These are phyloP conservation scores for Drosophila mayaguana DNA, from an alignment of 2,888 invertebrate genomes.

Conservation along the genomic window DNA sequence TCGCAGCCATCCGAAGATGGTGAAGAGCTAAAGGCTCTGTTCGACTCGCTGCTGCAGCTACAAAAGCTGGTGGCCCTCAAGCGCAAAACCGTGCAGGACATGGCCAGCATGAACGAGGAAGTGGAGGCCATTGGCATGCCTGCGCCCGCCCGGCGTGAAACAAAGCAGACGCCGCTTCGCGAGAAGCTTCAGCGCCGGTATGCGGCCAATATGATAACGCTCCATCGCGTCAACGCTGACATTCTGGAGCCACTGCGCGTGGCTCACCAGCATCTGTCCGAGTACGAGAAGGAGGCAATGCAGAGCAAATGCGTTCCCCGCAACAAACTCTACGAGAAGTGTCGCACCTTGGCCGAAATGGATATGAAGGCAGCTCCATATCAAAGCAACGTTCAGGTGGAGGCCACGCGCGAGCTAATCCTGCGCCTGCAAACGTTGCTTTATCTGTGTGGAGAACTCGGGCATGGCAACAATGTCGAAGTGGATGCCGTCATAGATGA, in stretches of 20 bases:
- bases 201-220: constrained; percentile 35
- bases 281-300: constrained; percentile 21
- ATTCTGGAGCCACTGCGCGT: constrained; percentile 42
- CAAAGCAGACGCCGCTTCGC: constrained; percentile 25
- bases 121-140: constrained; percentile 11
- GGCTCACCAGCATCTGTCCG: constrained; percentile 33
- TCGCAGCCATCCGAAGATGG: neutral
- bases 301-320: constrained; percentile 4
- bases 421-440: constrained; percentile 51
- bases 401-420: constrained; percentile 31
- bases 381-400: constrained; percentile 1
- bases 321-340: constrained; percentile 35
- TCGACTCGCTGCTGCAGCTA: constrained; percentile 45
- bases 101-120: constrained; percentile 47
- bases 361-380: constrained; percentile 35
- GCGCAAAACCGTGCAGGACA: constrained; percentile 39
- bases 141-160: constrained; percentile 37
- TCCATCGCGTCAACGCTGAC: constrained; percentile 52
- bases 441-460: constrained; percentile 44
- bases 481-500: constrained; percentile 37
- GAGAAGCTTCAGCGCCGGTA: constrained; percentile 50
- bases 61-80: constrained; percentile 38
- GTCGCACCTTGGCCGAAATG: constrained; percentile 49
- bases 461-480: constrained; percentile 33
- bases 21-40: constrained; percentile 10